Evolutionary conservation across 2,797 vertebrate genomes (phyloP), one percentile per base, ranked within the genome.

Genomic region (Pterois miles): DNA sequence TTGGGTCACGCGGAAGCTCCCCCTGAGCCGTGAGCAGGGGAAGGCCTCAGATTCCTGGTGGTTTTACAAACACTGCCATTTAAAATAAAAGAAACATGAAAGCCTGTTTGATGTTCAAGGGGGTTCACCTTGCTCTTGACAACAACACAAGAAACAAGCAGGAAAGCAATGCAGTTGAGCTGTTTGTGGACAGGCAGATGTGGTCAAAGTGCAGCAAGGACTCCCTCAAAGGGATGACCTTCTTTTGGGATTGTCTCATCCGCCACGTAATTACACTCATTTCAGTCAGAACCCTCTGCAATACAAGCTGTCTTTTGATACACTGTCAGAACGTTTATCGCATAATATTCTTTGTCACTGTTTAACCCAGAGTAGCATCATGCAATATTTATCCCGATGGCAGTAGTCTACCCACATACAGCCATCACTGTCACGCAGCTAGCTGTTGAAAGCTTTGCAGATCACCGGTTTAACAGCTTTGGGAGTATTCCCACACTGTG

Each of bases 21-120:
- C 38, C 23, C 65, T 60, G 80, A 85, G 78, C 73, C 3, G 43
- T 20, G 43, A 81, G 74, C 74, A 90, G 79, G 66, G 83, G 40
- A 69, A 80, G 80, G 87, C 84, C 81, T 83, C 79, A 80, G 83
- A 86, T 91, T 90, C 82, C 67, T 50, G 86, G 77, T 88, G 86
- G 86, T 89, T 80, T 75, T 86, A 92, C 88, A 92, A 90, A 91
- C 81, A 60, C 84, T 91, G 90, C 86, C 89, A 91, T 94, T 94
- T 93, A 81, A 62, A 93, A 93, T 93, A 89, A 95, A 94, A 91
- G 84, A 85, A 89, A 92, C 86, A 92, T 93, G 85, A 94, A 94
- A 94, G 89, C 71, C 72, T 57, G 78, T 94, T 93, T 94, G 92
- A 95, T 94, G 91, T 92, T 86, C 72, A 81, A 91, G 84, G 91